Base-by-base conservation (phyloP, 2,888 invertebrate genomes). In the Chymomyza procnemis region DNA sequence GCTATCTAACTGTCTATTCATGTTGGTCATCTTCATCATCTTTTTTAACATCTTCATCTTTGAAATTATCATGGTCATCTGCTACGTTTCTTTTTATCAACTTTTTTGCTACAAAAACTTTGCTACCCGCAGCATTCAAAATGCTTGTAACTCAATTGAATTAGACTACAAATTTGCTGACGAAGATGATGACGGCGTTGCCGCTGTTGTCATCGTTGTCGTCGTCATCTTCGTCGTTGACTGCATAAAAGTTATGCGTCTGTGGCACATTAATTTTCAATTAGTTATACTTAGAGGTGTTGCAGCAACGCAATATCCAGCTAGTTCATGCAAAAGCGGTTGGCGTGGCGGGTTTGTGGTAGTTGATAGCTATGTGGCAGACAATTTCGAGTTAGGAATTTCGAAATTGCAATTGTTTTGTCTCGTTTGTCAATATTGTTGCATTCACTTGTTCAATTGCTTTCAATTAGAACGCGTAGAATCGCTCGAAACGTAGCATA, bases 101-200 rank as follows among this genome's bases (percentile, higher is more conserved):
- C n/a, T 47, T 5, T 18, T 18, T 14, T 50, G 14, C 50, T 18
- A 12, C 14, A 19, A 18, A 50, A 50, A 50, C 14, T 50, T 50
- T 50, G 50, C 12, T 50, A 18, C 50, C 14, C 50, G 50, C 50
- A 50, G 50, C 4, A 50, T n/a, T 12, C 50, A 50, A 50, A 50
- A 50, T 50, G 50, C 50, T 50, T 19, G 50, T 18, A 50, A 18
- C 19, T 50, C 50, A 50, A 50, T 50, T 50, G 50, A 50, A 50
- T 50, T 50, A 18, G 50, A 50, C 50, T 16, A 50, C 47, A 19
- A 50, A 18, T 41, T 41, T 41, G 50, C 18, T 19, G 50, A 50
- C 19, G 50, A 19, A 12, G 50, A 16, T 50, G 50, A 19, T 50
- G 50, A 50, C 19, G 18, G 0, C 18, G 50, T 16, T 0, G 4